Conservation (phyloP, 1,140 invertebrate genomes). For the Leptinotarsa undecemlineata region DNA sequence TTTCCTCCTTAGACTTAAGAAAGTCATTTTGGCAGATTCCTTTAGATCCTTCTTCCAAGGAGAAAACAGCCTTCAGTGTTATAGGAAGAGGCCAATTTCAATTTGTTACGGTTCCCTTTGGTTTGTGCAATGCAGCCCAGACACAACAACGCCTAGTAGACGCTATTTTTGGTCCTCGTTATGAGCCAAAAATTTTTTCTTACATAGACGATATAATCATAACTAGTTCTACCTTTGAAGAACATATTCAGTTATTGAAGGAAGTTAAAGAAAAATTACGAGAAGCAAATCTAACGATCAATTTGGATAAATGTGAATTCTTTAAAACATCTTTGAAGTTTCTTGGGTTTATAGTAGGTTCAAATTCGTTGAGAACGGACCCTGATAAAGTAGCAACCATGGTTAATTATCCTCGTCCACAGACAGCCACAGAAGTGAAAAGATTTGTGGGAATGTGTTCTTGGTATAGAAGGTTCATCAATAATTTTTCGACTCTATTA, state of each 20-base stretch:
- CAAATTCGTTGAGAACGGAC: neutral
- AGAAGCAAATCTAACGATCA: constrained; percentile 35
- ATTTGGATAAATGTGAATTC: constrained; percentile 45
- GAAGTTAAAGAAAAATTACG: constrained; percentile 31
- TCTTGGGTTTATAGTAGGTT: neutral
- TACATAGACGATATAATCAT: constrained; percentile 53
- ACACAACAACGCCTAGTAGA: constrained; percentile 47
- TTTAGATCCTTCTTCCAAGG: constrained; percentile 34
- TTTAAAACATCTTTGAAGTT: constrained; percentile 21
- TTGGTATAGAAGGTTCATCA: constrained; percentile 58
- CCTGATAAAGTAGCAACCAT: constrained; percentile 17
- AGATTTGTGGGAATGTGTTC: constrained; percentile 19
- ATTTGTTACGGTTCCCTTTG: constrained; percentile 53
- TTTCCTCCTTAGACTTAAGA: constrained; percentile 50
- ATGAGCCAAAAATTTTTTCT: constrained; percentile 42
- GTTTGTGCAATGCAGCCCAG: constrained; percentile 49
- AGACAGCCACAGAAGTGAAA: constrained; percentile 44
- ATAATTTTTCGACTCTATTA: constrained; percentile 49
- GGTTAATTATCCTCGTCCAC: constrained; percentile 42
- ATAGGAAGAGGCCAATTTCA: constrained; percentile 50
- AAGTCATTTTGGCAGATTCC: constrained; percentile 53
- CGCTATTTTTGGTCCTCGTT: constrained; percentile 46
- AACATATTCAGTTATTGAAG: constrained; percentile 46
- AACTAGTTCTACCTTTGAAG: constrained; percentile 47
- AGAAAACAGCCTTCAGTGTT: constrained; percentile 52